These are phyloP conservation scores for Oceanodroma leucorhoa DNA, from an alignment of 2,797 vertebrate species.

Conservation along the genomic window DNA sequence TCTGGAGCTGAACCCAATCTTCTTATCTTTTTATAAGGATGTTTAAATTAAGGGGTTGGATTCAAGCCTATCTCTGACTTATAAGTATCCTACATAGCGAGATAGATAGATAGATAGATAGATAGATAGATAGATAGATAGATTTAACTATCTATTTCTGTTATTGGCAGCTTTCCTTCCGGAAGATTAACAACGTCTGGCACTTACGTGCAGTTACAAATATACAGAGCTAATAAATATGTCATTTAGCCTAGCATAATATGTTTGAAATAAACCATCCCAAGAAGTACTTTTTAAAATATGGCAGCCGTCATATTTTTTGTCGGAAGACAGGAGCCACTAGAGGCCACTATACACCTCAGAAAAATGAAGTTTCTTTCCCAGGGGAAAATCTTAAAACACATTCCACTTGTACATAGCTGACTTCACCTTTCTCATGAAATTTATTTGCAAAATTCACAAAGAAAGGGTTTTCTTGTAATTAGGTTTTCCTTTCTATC, in stretches of 20 bases:
- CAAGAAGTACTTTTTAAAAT: neutral
- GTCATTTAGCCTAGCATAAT: neutral
- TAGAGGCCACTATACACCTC: slow-evolving; percentile 55
- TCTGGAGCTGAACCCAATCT: neutral
- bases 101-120: too few relatives aligned
- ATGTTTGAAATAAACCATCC: neutral
- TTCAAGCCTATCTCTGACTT: neutral
- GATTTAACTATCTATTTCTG: neutral
- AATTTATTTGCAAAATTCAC: neutral
- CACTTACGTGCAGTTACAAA: neutral
- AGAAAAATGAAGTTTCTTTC: neutral
- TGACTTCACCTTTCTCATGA: neutral
- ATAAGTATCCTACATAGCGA: neutral
- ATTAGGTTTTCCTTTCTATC: neutral
- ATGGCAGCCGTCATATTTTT: neutral
- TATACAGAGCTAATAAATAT: neutral
- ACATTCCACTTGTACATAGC: neutral
- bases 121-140: neutral
- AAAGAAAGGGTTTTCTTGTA: neutral
- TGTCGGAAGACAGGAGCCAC: neutral
- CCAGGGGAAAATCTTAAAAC: neutral
- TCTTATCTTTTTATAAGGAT: neutral
- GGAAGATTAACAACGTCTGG: neutral
- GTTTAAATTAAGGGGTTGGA: neutral
- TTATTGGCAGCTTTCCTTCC: neutral